phyloP scores from a whole-genome alignment of 1,140 invertebrate species.

The Araneus ventricosus region DNA sequence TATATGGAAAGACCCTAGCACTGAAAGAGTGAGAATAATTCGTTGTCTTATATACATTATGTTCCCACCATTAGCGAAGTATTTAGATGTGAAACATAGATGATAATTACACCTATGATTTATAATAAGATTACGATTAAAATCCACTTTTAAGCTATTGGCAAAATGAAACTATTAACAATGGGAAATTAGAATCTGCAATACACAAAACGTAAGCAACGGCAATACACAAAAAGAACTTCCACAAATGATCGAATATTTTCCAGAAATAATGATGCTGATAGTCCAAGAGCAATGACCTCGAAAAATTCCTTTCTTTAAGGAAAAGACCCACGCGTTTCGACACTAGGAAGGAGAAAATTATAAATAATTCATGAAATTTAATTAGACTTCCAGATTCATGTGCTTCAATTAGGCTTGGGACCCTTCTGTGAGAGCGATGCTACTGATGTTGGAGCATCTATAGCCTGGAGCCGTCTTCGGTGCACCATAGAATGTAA shows the following conservation, averaged over 20 bases:
- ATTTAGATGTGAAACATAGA: too few relatives aligned
- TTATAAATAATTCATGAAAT: slow-evolving; percentile 55
- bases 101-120: too few relatives aligned
- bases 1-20: too few relatives aligned
- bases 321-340: slow-evolving; percentile 38
- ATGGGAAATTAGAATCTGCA: too few relatives aligned
- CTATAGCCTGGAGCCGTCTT: not conserved
- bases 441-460: not conserved
- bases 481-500: not conserved
- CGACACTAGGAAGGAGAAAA: slow-evolving; percentile 18
- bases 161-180: too few relatives aligned
- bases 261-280: not conserved
- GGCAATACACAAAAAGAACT: not conserved
- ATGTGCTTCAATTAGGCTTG: slow-evolving; percentile 20
- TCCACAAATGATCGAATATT: not conserved
- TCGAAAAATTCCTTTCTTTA: not conserved
- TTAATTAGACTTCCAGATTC: slow-evolving; percentile 39
- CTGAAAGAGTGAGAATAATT: too few relatives aligned
- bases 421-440: slow-evolving; percentile 9
- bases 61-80: too few relatives aligned
- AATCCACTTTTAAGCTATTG: too few relatives aligned
- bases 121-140: too few relatives aligned
- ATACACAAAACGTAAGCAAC: too few relatives aligned
- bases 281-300: slow-evolving; percentile 10
- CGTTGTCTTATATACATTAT: too few relatives aligned